Evolutionary conservation across 2,113 vertebrate species (phyloP).

Genomic region (Balaenoptera acutorostrata): DNA sequence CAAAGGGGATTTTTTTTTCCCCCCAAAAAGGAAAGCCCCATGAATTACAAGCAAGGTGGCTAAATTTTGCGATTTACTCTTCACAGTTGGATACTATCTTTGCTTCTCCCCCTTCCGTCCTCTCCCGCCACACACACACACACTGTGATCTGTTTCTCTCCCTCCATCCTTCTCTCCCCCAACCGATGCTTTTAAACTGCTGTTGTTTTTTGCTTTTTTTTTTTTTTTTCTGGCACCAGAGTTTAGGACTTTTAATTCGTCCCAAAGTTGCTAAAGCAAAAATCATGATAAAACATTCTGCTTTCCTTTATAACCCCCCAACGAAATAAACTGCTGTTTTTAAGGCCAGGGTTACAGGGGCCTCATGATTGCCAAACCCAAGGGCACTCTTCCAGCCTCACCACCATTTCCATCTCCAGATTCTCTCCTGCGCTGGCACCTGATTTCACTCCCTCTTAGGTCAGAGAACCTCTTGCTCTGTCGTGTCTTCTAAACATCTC

Average conservation of each 20-base stretch:
- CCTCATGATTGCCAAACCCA: not conserved
- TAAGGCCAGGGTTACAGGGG: not conserved
- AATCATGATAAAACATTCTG: no score
- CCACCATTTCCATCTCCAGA: not conserved
- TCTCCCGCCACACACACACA: accelerated
- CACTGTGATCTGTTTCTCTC: not conserved
- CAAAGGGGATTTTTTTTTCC: not conserved
- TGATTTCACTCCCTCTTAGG: not conserved
- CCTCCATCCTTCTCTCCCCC: not conserved
- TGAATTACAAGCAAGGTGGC: not conserved
- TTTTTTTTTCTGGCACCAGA: no score
- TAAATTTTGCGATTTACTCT: conserved; percentile 54
- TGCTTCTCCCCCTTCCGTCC: not conserved
- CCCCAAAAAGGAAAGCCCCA: not conserved
- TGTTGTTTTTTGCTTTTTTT: no score
- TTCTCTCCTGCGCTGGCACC: no score
- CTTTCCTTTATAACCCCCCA: no score
- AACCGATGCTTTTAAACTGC: not conserved
- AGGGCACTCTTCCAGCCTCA: not conserved
- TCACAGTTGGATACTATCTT: not conserved
- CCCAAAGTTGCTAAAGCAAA: no score
- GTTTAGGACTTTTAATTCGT: no score
- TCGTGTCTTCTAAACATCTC: not conserved
- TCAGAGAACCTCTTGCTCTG: not conserved
- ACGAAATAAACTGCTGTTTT: not conserved